Base-by-base conservation (phyloP, 2,113 vertebrate genomes). In the Gulo gulo region DNA sequence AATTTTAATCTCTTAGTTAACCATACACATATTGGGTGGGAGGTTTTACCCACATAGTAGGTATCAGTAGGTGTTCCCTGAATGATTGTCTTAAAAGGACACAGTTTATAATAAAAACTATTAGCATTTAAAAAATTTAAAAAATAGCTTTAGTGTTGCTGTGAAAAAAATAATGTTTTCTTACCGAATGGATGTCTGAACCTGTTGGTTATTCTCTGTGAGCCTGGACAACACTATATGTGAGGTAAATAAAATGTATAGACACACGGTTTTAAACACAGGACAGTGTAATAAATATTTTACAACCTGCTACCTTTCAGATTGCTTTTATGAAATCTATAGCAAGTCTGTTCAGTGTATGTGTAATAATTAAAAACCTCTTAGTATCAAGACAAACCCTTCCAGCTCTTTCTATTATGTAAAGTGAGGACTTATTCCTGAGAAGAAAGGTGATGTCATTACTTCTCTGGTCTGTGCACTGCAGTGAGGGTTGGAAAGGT, bases 61-160 rank as follows among this genome's bases (percentile, higher is more conserved):
- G 13, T 52, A 87, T 52, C 12, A 45, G 45, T 20, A 86, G 18
- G 20, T 83, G 3, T 57, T 95, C 9, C 24, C 23, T 42, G 42
- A 96, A 42, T 67, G 31, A 61, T 34, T 76, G 14, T 20, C 63
- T 88, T 84, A 82, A 94, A 84, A 55, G 34, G 55, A 74, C 7
- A 74, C 14, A 88, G 55, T 85, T 91, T 80, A 55, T 91, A 96
- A 95, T 88, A 85, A 88, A 95, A 52, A 4, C 24, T 83, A 73
- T 79, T 47, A 63, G 7, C 73, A 85, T 47, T 16, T 7, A 26
- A 14, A 42, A 42, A 42, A 42, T 42, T 42, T 42, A 42, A 42
- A 42, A 42, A 42, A 42, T 42, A 42, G 39, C 39, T 42, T 42
- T 47, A 50, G 7, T 57, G 47, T 82, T 85, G 3, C 8, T 82